Evolutionary conservation across 2,888 invertebrate species (phyloP).

Genomic region (Smittia sp.): DNA sequence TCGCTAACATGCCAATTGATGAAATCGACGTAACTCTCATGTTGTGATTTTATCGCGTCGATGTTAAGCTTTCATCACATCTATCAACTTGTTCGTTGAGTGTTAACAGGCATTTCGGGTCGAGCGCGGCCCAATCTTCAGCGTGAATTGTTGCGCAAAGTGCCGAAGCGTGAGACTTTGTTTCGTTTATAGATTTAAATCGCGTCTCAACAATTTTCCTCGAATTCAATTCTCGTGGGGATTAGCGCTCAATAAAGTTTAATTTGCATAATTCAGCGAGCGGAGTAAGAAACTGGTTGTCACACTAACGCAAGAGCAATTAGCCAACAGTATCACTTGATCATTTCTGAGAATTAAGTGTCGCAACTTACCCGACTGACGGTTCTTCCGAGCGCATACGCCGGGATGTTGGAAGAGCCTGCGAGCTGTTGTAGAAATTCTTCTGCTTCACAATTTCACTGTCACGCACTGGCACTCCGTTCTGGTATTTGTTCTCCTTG

Average conservation of each 20-base stretch:
- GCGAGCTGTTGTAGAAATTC: constrained; percentile 30
- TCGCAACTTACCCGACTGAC: constrained; percentile 27
- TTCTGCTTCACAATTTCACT: constrained; percentile 41
- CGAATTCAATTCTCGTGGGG: background rate
- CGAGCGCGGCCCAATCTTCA: background rate
- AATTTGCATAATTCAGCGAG: constrained; percentile 6
- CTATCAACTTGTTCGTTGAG: background rate
- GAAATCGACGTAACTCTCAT: background rate
- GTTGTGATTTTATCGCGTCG: background rate
- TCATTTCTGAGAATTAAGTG: background rate
- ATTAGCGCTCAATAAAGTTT: constrained; percentile 13
- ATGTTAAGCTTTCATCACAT: constrained; percentile 11
- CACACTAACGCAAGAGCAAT: background rate
- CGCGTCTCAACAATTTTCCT: background rate
- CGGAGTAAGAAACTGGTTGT: background rate
- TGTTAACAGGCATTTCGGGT: background rate
- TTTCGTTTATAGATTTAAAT: background rate
- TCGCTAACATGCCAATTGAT: background rate
- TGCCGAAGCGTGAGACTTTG: background rate
- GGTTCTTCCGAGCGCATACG: constrained; percentile 36
- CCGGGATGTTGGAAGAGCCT: constrained; percentile 15
- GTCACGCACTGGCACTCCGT: constrained; percentile 39
- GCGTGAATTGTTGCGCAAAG: background rate
- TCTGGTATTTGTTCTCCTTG: constrained; percentile 71
- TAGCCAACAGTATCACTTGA: background rate